Conservation (phyloP, 2,888 invertebrate genomes). For the Tetanocera ferruginea region DNA sequence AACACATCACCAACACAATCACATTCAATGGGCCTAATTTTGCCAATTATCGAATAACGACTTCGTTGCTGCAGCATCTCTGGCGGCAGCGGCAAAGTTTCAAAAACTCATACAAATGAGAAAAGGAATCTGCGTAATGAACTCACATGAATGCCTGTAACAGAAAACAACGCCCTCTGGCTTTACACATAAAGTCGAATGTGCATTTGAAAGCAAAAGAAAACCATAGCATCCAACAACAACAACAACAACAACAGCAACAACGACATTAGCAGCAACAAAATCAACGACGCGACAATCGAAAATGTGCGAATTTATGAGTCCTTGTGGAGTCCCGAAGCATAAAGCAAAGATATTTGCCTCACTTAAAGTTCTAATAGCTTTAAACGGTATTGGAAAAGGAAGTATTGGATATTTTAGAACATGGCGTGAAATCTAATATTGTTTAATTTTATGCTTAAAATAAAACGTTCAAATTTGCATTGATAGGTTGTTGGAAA, state of each 20-base stretch:
- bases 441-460: too few species aligned
- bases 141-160: slow-evolving; percentile 43
- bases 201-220: neutral
- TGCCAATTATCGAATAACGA: slow-evolving; percentile 44
- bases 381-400: neutral
- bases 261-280: neutral
- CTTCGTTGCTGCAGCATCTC: slow-evolving; percentile 8
- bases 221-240: neutral
- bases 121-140: slow-evolving; percentile 42
- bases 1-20: neutral
- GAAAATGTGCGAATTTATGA: slow-evolving; percentile 41
- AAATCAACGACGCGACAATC: neutral
- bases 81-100: neutral
- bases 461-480: too few species aligned
- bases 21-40: neutral
- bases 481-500: neutral
- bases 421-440: too few species aligned
- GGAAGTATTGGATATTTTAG: neutral
- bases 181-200: neutral
- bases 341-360: slow-evolving; percentile 42
- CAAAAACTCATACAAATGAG: slow-evolving; percentile 31
- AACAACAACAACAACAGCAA: slow-evolving; percentile 18
- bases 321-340: slow-evolving; percentile 27
- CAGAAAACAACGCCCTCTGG: slow-evolving; percentile 30
- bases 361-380: slow-evolving; percentile 42